Evolutionary conservation across 2,888 invertebrate species (phyloP), one percentile per base, ranked within the genome.

Genomic region (Helleia helle): DNA sequence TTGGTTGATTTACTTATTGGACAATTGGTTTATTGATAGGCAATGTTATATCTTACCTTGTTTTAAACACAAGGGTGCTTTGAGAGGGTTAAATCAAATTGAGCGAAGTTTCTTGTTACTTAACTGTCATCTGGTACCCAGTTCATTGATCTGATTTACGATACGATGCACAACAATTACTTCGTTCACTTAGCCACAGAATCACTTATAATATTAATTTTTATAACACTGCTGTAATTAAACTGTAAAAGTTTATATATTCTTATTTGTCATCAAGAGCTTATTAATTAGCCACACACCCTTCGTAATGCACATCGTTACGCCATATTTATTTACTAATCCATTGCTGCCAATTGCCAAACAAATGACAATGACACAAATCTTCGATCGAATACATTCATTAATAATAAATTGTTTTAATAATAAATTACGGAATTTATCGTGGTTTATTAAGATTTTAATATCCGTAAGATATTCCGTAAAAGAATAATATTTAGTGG

Each of bases 301-400:
- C 68, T 62, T 49, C 51, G 46, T 25, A 17, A 55, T 51, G 56
- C 43, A 40, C 39, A 42, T 18, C 41, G 40, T 47, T 44, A 50
- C 65, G 81, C 79, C 81, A 83, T 81, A 80, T 80, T 83, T 80
- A 80, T 83, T 81, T 81, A 80, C 77, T 52, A 67, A 57, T 13
- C 41, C 36, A 57, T 55, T 59, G 58, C 62, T 61, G 55, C 63
- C 56, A 56, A 18, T 25, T 38, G 31, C 38, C 13, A 28, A 9
- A 14, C 2, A n/a, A n/a, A n/a, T n/a, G n/a, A n/a, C n/a, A n/a
- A n/a, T n/a, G n/a, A n/a, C n/a, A n/a, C n/a, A n/a, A n/a, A n/a
- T n/a, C n/a, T n/a, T n/a, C n/a, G n/a, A n/a, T n/a, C n/a, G n/a
- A n/a, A n/a, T n/a, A n/a, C n/a, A n/a, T n/a, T n/a, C n/a, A n/a